These are phyloP conservation scores for Ptychadena robeensis DNA, from an alignment of 2,797 vertebrate species.

Conservation along the genomic window DNA sequence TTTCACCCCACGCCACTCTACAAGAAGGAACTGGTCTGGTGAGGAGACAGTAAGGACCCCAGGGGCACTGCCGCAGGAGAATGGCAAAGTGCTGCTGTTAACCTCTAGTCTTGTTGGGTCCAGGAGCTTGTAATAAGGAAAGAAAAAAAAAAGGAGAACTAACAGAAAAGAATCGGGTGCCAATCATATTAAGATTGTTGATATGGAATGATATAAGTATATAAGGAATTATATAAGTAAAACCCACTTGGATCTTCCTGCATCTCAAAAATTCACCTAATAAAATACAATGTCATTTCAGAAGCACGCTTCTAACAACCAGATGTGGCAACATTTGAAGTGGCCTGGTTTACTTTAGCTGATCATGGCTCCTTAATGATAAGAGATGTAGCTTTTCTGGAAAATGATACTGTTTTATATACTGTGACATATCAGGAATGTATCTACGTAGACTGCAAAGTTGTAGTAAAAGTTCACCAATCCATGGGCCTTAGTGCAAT, in stretches of 20 bases:
- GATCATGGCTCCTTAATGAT: no score
- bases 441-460: no score
- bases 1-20: slow-evolving; percentile 42
- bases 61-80: background rate
- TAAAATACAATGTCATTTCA: background rate
- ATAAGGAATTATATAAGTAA: no score
- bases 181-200: background rate
- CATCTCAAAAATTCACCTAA: background rate
- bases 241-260: no score
- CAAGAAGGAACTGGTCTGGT: slow-evolving; percentile 52
- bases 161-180: background rate
- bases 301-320: no score
- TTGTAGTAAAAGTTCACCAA: no score
- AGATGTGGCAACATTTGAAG: background rate
- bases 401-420: no score
- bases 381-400: no score
- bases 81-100: background rate
- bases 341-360: no score
- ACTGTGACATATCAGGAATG: no score
- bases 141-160: background rate
- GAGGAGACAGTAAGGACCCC: background rate
- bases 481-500: no score
- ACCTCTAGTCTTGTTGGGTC: background rate
- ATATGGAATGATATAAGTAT: no score
- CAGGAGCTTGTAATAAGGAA: slow-evolving; percentile 28